Percentiles rank a stretch among this genome's conserved stretches.
These are phyloP conservation scores for Alouatta palliata DNA, from an alignment of 2,113 vertebrate species.

Conservation along the genomic window DNA sequence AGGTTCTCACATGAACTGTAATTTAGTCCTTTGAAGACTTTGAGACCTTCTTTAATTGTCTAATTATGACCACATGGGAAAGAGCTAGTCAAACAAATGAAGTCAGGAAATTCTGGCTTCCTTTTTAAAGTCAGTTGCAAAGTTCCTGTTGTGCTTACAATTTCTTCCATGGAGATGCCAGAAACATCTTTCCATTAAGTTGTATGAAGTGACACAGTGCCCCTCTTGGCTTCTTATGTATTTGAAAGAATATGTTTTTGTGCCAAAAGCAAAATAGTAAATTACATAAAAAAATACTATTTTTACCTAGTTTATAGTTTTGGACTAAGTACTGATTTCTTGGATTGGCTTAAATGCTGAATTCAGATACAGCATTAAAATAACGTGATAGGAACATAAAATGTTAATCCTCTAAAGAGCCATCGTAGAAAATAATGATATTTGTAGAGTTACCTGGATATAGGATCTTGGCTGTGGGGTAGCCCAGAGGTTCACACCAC, in stretches of 20 bases:
- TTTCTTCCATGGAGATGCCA: not conserved
- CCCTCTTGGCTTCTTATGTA: not conserved
- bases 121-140: not conserved
- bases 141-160: not conserved
- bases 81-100: not conserved
- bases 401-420: not conserved
- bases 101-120: not conserved
- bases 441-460: accelerated
- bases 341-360: not conserved
- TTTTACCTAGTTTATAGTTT: not conserved
- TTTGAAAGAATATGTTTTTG: not conserved
- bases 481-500: too few species aligned
- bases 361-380: not conserved
- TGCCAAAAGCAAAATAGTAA: not conserved
- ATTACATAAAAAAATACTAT: not conserved
- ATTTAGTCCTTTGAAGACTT: not conserved
- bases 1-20: accelerated
- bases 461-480: not conserved
- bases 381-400: not conserved
- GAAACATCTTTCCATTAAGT: not conserved
- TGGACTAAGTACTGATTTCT: not conserved
- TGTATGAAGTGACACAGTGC: not conserved
- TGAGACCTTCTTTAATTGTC: not conserved
- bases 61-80: not conserved
- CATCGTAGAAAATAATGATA: accelerated